These are phyloP conservation scores for Diloba caeruleocephala DNA, from an alignment of 2,888 invertebrate species.

Conservation along the genomic window DNA sequence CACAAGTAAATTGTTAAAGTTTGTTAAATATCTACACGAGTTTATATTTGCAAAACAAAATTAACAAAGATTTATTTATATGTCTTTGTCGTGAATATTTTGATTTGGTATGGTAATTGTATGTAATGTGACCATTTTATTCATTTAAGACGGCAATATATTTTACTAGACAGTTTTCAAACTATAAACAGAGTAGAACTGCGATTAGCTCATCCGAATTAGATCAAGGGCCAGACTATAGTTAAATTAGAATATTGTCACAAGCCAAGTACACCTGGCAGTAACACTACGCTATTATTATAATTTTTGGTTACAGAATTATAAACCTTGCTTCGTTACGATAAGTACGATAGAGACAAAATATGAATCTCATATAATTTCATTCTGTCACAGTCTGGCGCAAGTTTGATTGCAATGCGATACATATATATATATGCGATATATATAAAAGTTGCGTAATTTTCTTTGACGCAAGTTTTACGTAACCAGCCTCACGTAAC, in stretches of 20 bases:
- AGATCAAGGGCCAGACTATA: conserved; percentile 82
- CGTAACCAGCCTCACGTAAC: too few species aligned
- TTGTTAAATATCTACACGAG: too few species aligned
- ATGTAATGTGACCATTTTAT: neutral
- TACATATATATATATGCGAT: conserved; percentile 21
- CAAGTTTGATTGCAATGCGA: conserved; percentile 29
- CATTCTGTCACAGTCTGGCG: conserved; percentile 47
- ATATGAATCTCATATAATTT: conserved; percentile 21
- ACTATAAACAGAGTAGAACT: conserved; percentile 45
- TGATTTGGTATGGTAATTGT: neutral
- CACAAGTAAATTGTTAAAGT: too few species aligned
- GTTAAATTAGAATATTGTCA: conserved; percentile 81
- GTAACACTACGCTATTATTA: conserved; percentile 78
- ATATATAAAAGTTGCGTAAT: conserved; percentile 21
- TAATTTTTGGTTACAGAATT: conserved; percentile 59
- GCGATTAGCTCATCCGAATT: conserved; percentile 51
- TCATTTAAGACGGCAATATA: conserved; percentile 31
- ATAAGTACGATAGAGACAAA: conserved; percentile 25
- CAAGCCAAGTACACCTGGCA: conserved; percentile 83
- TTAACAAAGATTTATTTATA: too few species aligned
- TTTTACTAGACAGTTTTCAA: conserved; percentile 36
- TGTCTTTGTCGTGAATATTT: too few species aligned
- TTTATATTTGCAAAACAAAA: too few species aligned
- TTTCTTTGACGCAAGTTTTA: conserved; percentile 34
- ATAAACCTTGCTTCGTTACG: conserved; percentile 61